A percentile compares a stretch with the other conserved stretches of the same genome.
Evolutionary conservation across 2,888 invertebrate species (phyloP).

Genomic region (Anaspis maculata): DNA sequence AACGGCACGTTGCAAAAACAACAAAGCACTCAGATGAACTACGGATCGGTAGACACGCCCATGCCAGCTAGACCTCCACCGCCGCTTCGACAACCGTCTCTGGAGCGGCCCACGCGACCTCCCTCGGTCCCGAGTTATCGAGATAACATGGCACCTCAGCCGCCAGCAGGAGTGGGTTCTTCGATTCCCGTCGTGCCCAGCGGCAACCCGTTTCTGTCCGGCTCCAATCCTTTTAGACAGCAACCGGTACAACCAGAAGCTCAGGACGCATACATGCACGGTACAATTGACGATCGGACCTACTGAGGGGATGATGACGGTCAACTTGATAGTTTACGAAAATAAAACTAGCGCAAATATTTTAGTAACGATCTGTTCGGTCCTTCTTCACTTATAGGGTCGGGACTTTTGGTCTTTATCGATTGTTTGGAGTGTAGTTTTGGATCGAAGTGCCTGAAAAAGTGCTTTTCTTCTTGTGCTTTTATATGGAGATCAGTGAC

Average conservation of each 20-base stretch:
- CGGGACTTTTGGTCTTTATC: too few species aligned
- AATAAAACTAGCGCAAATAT: too few species aligned
- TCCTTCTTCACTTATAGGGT: background rate
- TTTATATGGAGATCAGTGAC: too few species aligned
- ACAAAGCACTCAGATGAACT: slow-evolving; percentile 40
- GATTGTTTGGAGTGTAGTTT: too few species aligned
- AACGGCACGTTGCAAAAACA: slow-evolving; percentile 34
- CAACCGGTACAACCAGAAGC: slow-evolving; percentile 57
- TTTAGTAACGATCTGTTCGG: background rate
- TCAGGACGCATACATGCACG: slow-evolving; percentile 50
- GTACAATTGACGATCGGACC: slow-evolving; percentile 43
- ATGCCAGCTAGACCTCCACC: slow-evolving; percentile 21
- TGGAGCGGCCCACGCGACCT: slow-evolving; percentile 20
- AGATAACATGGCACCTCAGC: slow-evolving; percentile 15
- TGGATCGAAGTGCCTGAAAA: too few species aligned
- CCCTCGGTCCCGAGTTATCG: too few species aligned
- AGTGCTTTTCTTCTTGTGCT: too few species aligned
- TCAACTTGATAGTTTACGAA: slow-evolving; percentile 1
- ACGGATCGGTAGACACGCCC: slow-evolving; percentile 50
- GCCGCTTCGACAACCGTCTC: slow-evolving; percentile 19
- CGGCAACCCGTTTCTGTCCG: slow-evolving; percentile 31
- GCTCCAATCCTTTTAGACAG: slow-evolving; percentile 38
- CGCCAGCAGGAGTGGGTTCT: slow-evolving; percentile 12
- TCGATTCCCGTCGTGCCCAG: slow-evolving; percentile 15
- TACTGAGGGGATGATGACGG: slow-evolving; percentile 40